Conservation (phyloP, 2,113 vertebrate genomes). For the Beaufortia kweichowensis region DNA sequence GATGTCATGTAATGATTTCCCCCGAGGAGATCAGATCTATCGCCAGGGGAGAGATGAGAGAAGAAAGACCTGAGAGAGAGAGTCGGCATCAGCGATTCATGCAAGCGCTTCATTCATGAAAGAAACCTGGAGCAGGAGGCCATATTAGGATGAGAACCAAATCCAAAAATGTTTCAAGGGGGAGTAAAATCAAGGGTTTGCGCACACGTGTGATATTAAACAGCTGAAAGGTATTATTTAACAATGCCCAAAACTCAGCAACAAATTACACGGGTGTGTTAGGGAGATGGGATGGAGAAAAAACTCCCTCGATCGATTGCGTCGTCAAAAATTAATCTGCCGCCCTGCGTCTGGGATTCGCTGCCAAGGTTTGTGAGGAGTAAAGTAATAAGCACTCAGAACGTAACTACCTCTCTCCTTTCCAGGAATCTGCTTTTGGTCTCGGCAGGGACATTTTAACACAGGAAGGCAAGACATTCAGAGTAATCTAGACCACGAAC, state of each 20-base stretch:
- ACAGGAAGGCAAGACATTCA: slow-evolving; percentile 11
- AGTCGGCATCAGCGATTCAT: slow-evolving; percentile 69
- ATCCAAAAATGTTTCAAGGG: slow-evolving; percentile 58
- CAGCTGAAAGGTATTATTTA: slow-evolving; percentile 93
- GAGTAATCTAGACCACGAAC: not conserved
- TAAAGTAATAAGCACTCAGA: slow-evolving; percentile 78
- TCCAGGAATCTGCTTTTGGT: slow-evolving; percentile 10
- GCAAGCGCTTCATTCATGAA: slow-evolving; percentile 61
- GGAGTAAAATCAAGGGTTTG: too few relatives aligned
- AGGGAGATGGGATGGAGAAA: slow-evolving; percentile 70
- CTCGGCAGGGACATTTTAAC: slow-evolving; percentile 27
- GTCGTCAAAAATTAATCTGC: slow-evolving; percentile 91
- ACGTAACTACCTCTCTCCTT: slow-evolving; percentile 47
- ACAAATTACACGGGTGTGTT: slow-evolving; percentile 88
- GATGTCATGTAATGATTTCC: slow-evolving; percentile 98
- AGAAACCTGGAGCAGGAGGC: slow-evolving; percentile 47
- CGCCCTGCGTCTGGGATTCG: slow-evolving; percentile 80
- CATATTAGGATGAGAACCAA: slow-evolving; percentile 63
- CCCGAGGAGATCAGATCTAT: slow-evolving; percentile 92
- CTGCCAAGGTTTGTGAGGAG: slow-evolving; percentile 81
- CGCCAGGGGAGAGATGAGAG: slow-evolving; percentile 83
- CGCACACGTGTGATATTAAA: slow-evolving; percentile 87
- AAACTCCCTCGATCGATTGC: slow-evolving; percentile 75
- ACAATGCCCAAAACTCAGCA: slow-evolving; percentile 91
- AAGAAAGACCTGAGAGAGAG: slow-evolving; percentile 70